These are phyloP conservation scores for Pseudomyrmex dendroicus DNA, from an alignment of 1,140 invertebrate species.

Conservation along the genomic window DNA sequence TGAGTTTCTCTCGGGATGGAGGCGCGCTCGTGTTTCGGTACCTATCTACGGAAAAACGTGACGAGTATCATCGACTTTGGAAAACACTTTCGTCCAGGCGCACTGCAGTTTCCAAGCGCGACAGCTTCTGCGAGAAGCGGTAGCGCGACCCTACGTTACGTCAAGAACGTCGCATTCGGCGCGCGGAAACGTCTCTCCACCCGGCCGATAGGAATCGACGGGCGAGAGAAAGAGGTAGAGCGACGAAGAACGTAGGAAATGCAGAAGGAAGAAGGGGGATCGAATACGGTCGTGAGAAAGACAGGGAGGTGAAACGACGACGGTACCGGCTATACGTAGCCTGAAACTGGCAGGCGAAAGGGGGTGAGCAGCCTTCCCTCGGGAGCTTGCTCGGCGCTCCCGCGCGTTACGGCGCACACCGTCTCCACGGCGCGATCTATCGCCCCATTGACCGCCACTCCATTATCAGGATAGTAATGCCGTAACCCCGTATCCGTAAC, in stretches of 20 bases:
- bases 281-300: constrained; percentile 48
- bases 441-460: constrained; percentile 80
- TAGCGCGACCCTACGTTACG: constrained; percentile 48
- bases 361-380: constrained; percentile 58
- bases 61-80: constrained; percentile 61
- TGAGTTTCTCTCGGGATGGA: constrained; percentile 1
- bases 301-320: constrained; percentile 52
- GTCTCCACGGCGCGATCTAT: constrained; percentile 78
- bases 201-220: constrained; percentile 64
- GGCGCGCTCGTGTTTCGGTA: constrained; percentile 19
- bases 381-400: constrained; percentile 72
- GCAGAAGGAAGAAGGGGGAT: constrained; percentile 15
- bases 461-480: constrained; percentile 81
- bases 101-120: constrained; percentile 39
- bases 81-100: constrained; percentile 57
- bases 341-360: constrained; percentile 68
- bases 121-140: constrained; percentile 32
- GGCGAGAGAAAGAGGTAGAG: background rate
- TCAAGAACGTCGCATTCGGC: constrained; percentile 29
- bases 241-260: background rate
- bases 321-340: constrained; percentile 46
- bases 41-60: constrained; percentile 54
- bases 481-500: constrained; percentile 71
- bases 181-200: constrained; percentile 45
- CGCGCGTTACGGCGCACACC: constrained; percentile 67